Conservation (phyloP, 2,888 invertebrate genomes). For the Stegana nigrithorax region DNA sequence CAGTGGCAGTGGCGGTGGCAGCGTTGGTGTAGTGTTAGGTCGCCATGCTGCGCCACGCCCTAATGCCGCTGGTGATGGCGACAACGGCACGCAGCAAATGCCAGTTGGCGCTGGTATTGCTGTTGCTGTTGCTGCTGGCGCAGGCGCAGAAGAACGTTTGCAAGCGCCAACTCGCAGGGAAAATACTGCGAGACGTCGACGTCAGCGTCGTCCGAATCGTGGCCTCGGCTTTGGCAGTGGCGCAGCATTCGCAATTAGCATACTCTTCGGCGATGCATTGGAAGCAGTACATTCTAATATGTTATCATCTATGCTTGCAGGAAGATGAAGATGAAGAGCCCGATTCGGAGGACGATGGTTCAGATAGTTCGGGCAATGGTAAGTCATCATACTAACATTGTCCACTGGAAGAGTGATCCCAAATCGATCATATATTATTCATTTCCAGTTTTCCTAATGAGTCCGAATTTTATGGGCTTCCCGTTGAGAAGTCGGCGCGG, state of each 20-base stretch:
- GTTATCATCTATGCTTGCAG: slow-evolving; percentile 63
- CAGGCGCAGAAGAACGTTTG: background rate
- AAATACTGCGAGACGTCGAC: background rate
- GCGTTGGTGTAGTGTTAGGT: slow-evolving; percentile 37
- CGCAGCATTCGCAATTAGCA: slow-evolving; percentile 36
- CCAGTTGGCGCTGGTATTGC: background rate
- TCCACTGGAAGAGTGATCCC: no score
- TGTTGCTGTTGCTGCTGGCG: background rate
- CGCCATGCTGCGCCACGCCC: slow-evolving; percentile 29
- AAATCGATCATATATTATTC: no score
- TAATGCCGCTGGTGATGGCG: slow-evolving; percentile 19
- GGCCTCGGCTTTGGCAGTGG: slow-evolving; percentile 25
- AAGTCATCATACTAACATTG: slow-evolving; percentile 35
- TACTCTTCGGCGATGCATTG: slow-evolving; percentile 29
- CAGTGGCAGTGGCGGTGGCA: slow-evolving; percentile 39
- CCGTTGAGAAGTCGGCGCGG: slow-evolving; percentile 53
- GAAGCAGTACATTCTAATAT: slow-evolving; percentile 47
- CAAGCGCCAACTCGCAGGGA: background rate
- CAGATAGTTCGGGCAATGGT: slow-evolving; percentile 65
- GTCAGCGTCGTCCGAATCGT: background rate
- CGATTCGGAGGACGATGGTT: slow-evolving; percentile 70
- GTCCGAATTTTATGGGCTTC: slow-evolving; percentile 46
- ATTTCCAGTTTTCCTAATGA: slow-evolving; percentile 20
- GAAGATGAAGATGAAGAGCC: slow-evolving; percentile 77
- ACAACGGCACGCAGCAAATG: background rate